These are phyloP conservation scores for Paralichthys olivaceus DNA, from an alignment of 2,113 vertebrate species.

Conservation along the genomic window DNA sequence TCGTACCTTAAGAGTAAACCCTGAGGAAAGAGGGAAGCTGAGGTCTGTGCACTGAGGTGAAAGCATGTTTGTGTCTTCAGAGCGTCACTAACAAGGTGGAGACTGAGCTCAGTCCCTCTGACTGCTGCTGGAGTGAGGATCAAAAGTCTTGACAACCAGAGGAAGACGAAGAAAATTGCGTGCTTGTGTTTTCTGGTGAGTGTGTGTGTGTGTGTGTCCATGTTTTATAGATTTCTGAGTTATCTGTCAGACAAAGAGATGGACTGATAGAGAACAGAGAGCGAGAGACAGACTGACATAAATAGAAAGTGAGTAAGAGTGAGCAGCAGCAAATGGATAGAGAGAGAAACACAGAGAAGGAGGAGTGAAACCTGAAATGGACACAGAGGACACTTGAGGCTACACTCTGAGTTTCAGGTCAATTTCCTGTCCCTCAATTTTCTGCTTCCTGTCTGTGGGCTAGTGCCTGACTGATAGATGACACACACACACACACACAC, in stretches of 20 bases:
- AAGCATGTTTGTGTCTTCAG: constrained; percentile 19
- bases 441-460: constrained; percentile 32
- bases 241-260: constrained; percentile 20
- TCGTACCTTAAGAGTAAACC: background rate
- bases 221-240: background rate
- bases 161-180: constrained; percentile 4
- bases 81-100: constrained; percentile 26
- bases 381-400: background rate
- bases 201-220: background rate
- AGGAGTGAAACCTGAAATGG: background rate
- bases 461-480: constrained; percentile 4
- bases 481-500: constrained; percentile 1
- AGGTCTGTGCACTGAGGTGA: background rate
- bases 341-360: background rate
- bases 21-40: constrained; percentile 2
- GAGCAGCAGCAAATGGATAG: background rate
- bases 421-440: constrained; percentile 36
- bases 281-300: background rate
- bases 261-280: background rate
- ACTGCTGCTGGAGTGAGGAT: constrained; percentile 21
- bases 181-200: background rate
- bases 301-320: constrained; percentile 10
- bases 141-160: constrained; percentile 28
- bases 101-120: constrained; percentile 9
- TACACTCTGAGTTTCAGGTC: constrained; percentile 11